Evolutionary conservation across 2,797 vertebrate genomes (phyloP).

Genomic region (Gymnodraco acuticeps): DNA sequence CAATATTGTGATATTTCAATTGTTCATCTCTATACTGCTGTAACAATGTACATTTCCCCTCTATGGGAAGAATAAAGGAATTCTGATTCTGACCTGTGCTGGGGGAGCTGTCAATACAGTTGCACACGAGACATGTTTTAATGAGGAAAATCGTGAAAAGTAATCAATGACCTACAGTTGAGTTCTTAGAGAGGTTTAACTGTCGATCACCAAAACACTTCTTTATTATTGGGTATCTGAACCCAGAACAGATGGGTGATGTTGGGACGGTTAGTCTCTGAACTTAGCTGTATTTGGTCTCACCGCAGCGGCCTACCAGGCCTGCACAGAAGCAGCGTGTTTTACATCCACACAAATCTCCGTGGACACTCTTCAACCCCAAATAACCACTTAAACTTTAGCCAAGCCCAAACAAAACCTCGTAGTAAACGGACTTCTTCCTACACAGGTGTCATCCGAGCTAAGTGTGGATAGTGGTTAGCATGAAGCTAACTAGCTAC

Average conservation of each 20-base stretch:
- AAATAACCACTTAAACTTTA: not conserved
- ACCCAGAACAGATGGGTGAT: not conserved
- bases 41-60: no score
- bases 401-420: accelerated
- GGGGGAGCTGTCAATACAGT: constrained; percentile 22
- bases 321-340: constrained; percentile 65
- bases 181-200: not conserved
- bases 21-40: no score
- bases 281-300: constrained; percentile 26
- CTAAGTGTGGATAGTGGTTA: constrained; percentile 29
- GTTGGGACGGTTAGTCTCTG: constrained; percentile 8
- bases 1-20: no score
- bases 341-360: constrained; percentile 55
- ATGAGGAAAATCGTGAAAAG: not conserved
- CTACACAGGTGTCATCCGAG: not conserved
- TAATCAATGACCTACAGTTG: not conserved
- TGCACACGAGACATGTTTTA: not conserved
- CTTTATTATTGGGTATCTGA: not conserved
- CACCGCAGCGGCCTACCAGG: constrained; percentile 76
- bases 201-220: not conserved
- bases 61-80: no score
- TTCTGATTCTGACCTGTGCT: not conserved
- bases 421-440: not conserved
- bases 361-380: not conserved
- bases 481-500: constrained; percentile 58